Evolutionary conservation across 92 coral and sea anemone genomes (phyloP).

Genomic region (Pocillopora meandrina): DNA sequence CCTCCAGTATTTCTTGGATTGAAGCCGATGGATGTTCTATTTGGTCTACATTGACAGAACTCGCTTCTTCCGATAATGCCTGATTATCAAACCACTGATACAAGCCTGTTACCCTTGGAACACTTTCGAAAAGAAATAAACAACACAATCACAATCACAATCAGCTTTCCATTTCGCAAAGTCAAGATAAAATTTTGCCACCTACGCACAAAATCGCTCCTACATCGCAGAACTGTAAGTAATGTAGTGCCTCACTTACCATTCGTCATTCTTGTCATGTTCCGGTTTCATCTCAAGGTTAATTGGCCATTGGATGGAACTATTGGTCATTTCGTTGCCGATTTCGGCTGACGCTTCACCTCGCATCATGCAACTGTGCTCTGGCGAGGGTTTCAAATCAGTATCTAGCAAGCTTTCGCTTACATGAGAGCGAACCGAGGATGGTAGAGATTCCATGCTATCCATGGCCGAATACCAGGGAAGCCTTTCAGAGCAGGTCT

Average conservation of each 20-base stretch:
- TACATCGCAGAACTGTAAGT: background rate
- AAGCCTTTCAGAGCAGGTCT: background rate
- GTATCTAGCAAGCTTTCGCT: conserved; percentile 2
- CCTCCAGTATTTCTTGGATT: conserved; percentile 46
- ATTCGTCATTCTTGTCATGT: conserved; percentile 19
- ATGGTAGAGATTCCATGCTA: conserved; percentile 30
- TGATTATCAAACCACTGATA: conserved; percentile 41
- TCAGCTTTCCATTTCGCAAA: conserved; percentile 3
- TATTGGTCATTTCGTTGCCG: conserved; percentile 38
- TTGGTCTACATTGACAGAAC: conserved; percentile 39
- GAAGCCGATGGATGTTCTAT: conserved; percentile 34
- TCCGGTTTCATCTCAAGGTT: conserved; percentile 32
- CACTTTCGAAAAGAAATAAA: conserved; percentile 25
- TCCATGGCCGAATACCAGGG: conserved; percentile 7
- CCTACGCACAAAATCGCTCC: background rate
- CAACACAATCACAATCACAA: conserved; percentile 1
- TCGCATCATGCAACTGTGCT: conserved; percentile 34
- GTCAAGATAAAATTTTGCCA: background rate
- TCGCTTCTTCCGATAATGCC: conserved; percentile 39
- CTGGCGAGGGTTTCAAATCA: conserved; percentile 22
- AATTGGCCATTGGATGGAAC: conserved; percentile 42
- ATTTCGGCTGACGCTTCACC: conserved; percentile 52
- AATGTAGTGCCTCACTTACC: conserved; percentile 17
- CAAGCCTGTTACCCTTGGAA: conserved; percentile 30
- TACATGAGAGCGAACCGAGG: conserved; percentile 8